Evolutionary conservation across 1,140 invertebrate species (phyloP).

Genomic region (Pseudomyrmex pallidus): DNA sequence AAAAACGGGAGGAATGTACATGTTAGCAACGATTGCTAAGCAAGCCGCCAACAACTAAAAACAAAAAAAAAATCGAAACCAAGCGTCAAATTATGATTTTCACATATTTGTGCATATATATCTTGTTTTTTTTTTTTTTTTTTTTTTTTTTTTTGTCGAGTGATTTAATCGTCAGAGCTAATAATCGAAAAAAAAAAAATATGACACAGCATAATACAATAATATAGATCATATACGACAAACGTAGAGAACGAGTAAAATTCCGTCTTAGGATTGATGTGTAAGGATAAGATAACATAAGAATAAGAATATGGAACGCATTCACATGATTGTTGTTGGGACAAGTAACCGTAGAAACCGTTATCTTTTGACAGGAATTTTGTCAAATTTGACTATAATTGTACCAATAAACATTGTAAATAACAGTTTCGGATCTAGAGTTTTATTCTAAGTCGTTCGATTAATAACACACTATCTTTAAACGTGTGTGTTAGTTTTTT

Average conservation of each 20-base stretch:
- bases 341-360: slow-evolving; percentile 56
- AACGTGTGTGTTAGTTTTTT: slow-evolving; percentile 43
- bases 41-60: slow-evolving; percentile 45
- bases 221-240: slow-evolving; percentile 61
- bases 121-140: slow-evolving; percentile 7
- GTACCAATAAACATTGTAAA: slow-evolving; percentile 72
- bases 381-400: slow-evolving; percentile 72
- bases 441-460: slow-evolving; percentile 68
- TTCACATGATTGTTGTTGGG: slow-evolving; percentile 57
- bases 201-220: slow-evolving; percentile 69
- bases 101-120: slow-evolving; percentile 55
- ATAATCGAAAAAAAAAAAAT: slow-evolving; percentile 47
- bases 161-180: slow-evolving; percentile 56
- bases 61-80: slow-evolving; percentile 30
- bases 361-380: slow-evolving; percentile 69
- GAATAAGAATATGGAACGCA: slow-evolving; percentile 55
- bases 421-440: slow-evolving; percentile 69
- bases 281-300: slow-evolving; percentile 67
- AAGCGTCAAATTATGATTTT: slow-evolving; percentile 63
- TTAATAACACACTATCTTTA: slow-evolving; percentile 51
- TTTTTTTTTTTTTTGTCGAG: slow-evolving; percentile 60
- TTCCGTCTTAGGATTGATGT: slow-evolving; percentile 71
- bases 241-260: slow-evolving; percentile 66
- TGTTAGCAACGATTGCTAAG: slow-evolving; percentile 70
- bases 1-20: slow-evolving; percentile 54